Base-by-base conservation (phyloP, 1,140 invertebrate species). In the Aphelenchoides fujianensis region DNA sequence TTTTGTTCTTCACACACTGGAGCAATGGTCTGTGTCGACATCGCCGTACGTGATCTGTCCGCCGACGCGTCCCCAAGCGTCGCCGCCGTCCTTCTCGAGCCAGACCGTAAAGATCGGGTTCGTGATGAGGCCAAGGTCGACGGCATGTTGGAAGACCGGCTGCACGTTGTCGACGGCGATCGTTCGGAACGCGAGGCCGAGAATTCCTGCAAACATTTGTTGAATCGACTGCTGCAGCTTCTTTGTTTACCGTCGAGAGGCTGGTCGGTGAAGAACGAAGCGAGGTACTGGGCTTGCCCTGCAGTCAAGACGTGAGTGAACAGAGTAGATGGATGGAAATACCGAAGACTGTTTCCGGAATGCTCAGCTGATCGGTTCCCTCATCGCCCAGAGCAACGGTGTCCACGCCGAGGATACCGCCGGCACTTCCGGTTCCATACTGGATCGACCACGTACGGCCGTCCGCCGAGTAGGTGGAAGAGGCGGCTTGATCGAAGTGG, bases 11-110 rank as follows among this genome's bases (percentile, higher is more conserved):
- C n/a, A n/a, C n/a, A n/a, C n/a, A n/a, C n/a, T n/a, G n/a, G n/a
- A n/a, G n/a, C n/a, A n/a, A n/a, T n/a, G n/a, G n/a, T 5, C 19
- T 19, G n/a, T n/a, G n/a, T n/a, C n/a, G n/a, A n/a, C n/a, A n/a
- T n/a, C 23, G 23, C 55, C 55, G 55, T 59, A 59, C 12, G 55
- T 59, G 55, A 59, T 59, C 34, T 59, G 55, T 5, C 55, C 55
- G 5, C 55, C 55, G 5, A 30, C 34, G 27, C 34, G 55, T 7
- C 55, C 55, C 7, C 5, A 5, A 19, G 55, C 55, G 34, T 5
- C 55, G 7, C 55, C 55, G 34, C 55, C 55, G 34, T 59, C 55
- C 27, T 32, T 27, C 7, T 5, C 34, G 27, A 59, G 23, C 55
- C 55, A 59, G 34, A 59, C 55, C 7, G 55, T 59, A 59, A 59